These are phyloP conservation scores for Chiloscyllium punctatum DNA, from an alignment of 2,797 vertebrate species.

Conservation along the genomic window DNA sequence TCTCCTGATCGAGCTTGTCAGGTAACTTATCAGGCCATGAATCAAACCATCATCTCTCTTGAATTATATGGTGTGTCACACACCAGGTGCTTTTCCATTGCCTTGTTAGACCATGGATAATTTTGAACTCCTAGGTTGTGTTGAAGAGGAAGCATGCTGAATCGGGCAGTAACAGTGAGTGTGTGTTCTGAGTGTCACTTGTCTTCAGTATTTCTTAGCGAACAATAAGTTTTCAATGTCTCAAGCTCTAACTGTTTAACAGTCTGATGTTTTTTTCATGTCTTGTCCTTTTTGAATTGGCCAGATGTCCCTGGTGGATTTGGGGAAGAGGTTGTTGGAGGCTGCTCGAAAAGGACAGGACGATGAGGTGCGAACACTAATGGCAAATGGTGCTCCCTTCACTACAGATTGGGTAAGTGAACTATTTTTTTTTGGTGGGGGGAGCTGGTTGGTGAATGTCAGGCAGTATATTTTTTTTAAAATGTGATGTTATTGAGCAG, in stretches of 20 bases:
- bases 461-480: no score
- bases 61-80: background rate
- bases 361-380: slow-evolving; percentile 78
- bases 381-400: slow-evolving; percentile 85
- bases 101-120: no score
- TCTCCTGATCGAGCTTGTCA: background rate
- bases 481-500: background rate
- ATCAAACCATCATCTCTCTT: background rate
- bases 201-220: background rate
- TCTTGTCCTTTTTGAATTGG: slow-evolving; percentile 43
- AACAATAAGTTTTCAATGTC: slow-evolving; percentile 36
- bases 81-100: no score
- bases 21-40: background rate
- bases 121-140: no score
- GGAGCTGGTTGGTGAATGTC: no score
- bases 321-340: slow-evolving; percentile 84
- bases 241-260: slow-evolving; percentile 50
- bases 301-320: slow-evolving; percentile 85
- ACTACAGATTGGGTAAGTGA: slow-evolving; percentile 83
- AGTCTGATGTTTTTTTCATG: slow-evolving; percentile 39
- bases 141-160: background rate
- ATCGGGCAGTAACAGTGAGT: background rate
- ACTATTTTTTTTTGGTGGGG: no score
- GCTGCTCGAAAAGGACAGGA: slow-evolving; percentile 84
- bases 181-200: background rate